phyloP scores from a whole-genome alignment of 1,140 invertebrate genomes.

The Pseudomyrmex pallidus region DNA sequence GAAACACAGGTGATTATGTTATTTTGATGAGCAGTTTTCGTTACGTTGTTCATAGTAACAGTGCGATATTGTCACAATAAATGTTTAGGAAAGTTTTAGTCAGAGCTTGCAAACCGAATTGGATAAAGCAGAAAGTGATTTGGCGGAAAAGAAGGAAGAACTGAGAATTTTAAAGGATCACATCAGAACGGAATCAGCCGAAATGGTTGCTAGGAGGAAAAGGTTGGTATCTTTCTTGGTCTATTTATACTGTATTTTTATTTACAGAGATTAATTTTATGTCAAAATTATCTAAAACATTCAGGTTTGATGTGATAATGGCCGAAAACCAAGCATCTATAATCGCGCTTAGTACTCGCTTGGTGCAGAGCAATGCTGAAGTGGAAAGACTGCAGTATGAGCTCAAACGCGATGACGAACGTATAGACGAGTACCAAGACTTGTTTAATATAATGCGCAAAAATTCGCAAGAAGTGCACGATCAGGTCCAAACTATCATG shows the following conservation, averaged over 20 bases:
- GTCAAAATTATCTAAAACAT: constrained; percentile 29
- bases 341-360: constrained; percentile 75
- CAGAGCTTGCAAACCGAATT: constrained; percentile 83
- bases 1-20: constrained; percentile 79
- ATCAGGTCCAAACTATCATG: constrained; percentile 76
- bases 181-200: constrained; percentile 80
- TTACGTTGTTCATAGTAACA: neutral
- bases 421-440: constrained; percentile 76
- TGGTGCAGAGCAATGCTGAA: constrained; percentile 80
- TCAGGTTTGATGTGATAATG: constrained; percentile 81
- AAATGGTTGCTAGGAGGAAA: constrained; percentile 80
- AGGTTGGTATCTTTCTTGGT: constrained; percentile 57
- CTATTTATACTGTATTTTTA: neutral
- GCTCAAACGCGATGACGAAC: constrained; percentile 73
- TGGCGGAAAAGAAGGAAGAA: constrained; percentile 81
- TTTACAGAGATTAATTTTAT: neutral
- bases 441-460: constrained; percentile 76
- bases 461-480: constrained; percentile 77
- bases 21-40: neutral
- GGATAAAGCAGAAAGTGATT: constrained; percentile 80
- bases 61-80: neutral
- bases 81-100: constrained; percentile 81
- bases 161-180: constrained; percentile 80
- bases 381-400: constrained; percentile 80
- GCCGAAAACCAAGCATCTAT: constrained; percentile 82